Conservation (phyloP, 2,888 invertebrate genomes). For the Melangyna quadrimaculata region DNA sequence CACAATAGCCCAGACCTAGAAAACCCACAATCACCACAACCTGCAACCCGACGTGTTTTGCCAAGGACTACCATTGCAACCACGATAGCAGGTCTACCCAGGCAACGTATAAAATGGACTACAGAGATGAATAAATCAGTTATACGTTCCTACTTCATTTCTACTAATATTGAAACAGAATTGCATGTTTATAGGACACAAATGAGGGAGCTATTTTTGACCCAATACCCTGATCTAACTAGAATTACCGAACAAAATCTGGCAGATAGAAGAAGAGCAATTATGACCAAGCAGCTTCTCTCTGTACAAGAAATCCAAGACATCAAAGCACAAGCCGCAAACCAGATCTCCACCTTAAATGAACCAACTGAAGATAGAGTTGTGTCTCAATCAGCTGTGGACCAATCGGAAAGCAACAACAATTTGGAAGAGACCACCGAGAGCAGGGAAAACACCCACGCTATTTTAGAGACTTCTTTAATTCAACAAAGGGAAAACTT, state of each 20-base stretch:
- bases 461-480: neutral
- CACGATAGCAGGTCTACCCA: neutral
- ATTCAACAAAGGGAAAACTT: neutral
- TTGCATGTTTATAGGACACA: neutral
- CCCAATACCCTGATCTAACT: neutral
- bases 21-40: neutral
- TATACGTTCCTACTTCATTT: neutral
- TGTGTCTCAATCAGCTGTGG: neutral
- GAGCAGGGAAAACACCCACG: no score
- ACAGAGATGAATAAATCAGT: neutral
- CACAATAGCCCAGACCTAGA: neutral
- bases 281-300: neutral
- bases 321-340: neutral
- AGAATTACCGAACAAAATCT: neutral
- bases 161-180: neutral
- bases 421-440: neutral
- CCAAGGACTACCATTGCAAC: neutral
- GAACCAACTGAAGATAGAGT: neutral
- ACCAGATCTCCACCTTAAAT: neutral
- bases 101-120: slow-evolving; percentile 3
- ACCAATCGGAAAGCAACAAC: neutral
- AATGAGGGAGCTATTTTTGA: neutral
- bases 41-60: neutral
- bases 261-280: neutral
- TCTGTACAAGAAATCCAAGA: neutral